Conservation (phyloP, 2,888 invertebrate species). For the Galeruca laticollis region DNA sequence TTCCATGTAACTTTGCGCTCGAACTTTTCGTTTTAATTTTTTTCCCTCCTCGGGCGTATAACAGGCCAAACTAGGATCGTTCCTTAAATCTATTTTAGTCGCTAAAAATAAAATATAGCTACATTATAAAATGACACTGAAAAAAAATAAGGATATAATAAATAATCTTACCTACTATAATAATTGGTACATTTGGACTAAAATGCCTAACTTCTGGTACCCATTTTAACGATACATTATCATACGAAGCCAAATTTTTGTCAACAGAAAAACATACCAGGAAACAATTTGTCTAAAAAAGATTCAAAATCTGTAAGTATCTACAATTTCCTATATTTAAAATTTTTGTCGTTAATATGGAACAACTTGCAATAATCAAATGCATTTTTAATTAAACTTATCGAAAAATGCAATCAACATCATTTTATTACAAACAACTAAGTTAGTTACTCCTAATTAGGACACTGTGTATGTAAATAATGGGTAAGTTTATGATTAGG, state of each 20-base stretch:
- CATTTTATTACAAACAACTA: too few species aligned
- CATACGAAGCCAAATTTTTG: conserved; percentile 83
- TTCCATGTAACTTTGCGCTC: conserved; percentile 63
- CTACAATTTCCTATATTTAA: background rate
- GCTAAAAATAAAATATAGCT: conserved; percentile 71
- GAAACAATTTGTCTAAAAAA: conserved; percentile 87
- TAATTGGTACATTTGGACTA: conserved; percentile 83
- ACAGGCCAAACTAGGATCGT: conserved; percentile 69
- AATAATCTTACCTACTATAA: conserved; percentile 80
- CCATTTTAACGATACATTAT: conserved; percentile 90
- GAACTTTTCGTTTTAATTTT: conserved; percentile 75
- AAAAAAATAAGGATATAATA: background rate
- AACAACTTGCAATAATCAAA: background rate
- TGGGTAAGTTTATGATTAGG: too few species aligned
- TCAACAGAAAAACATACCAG: conserved; percentile 90
- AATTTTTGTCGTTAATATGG: too few species aligned
- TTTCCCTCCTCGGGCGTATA: conserved; percentile 81
- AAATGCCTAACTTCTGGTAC: conserved; percentile 90
- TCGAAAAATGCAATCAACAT: too few species aligned
- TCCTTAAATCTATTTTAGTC: conserved; percentile 84
- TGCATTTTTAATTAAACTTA: background rate
- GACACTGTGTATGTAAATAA: too few species aligned
- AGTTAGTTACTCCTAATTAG: too few species aligned
- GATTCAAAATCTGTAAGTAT: conserved; percentile 6
- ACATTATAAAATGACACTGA: too few species aligned